Evolutionary conservation across 2,797 vertebrate genomes (phyloP).

Genomic region (Coregonus sp.): DNA sequence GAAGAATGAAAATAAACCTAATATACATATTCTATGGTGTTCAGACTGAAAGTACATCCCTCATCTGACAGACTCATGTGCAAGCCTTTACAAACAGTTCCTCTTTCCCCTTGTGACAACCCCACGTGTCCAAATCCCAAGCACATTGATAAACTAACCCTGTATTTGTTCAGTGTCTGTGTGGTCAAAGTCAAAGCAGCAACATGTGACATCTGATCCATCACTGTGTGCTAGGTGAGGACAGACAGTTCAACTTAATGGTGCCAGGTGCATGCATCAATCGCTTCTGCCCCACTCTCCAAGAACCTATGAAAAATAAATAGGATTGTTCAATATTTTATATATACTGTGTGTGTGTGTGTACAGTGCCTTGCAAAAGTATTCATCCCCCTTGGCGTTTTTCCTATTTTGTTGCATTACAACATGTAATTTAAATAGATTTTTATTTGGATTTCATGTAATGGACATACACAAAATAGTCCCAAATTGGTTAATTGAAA

Average conservation of each 20-base stretch:
- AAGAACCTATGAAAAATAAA: slow-evolving; percentile 79
- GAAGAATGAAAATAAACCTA: background rate
- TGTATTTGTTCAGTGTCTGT: slow-evolving; percentile 5
- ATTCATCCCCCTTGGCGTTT: no score
- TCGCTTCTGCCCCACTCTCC: slow-evolving; percentile 76
- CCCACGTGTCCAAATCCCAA: background rate
- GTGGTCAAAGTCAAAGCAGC: background rate
- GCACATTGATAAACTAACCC: background rate
- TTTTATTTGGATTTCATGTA: no score
- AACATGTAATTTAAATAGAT: no score
- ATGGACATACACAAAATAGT: no score
- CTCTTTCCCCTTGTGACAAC: background rate
- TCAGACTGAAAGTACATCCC: no score
- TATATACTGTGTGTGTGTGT: no score
- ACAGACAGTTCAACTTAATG: slow-evolving; percentile 81
- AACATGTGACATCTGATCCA: background rate
- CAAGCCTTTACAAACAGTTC: background rate
- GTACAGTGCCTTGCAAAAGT: no score
- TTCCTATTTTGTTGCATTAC: no score
- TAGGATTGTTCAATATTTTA: background rate
- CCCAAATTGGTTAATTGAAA: no score
- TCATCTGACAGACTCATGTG: background rate
- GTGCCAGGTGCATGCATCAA: slow-evolving; percentile 91
- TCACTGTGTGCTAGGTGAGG: background rate
- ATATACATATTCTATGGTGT: no score